phyloP scores from a whole-genome alignment of 2,113 vertebrate genomes.

The Nibea albiflora region DNA sequence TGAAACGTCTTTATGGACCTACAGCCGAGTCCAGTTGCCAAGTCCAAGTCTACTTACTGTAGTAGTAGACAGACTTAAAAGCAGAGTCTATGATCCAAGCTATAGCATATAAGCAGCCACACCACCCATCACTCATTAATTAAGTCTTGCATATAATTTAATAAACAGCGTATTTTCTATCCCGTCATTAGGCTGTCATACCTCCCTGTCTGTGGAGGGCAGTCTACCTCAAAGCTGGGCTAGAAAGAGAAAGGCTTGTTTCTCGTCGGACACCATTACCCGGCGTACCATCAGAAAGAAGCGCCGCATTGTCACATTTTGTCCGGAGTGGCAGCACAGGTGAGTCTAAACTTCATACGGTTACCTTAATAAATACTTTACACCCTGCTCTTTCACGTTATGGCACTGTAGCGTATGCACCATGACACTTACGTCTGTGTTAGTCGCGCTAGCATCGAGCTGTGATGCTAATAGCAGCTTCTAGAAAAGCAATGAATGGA shows the following conservation, averaged over 20 bases:
- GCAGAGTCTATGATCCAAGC: background rate
- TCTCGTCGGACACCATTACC: slow-evolving; percentile 72
- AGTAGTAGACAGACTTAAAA: background rate
- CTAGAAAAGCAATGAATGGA: slow-evolving; percentile 38
- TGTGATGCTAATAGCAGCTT: fast-evolving
- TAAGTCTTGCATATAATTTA: too few relatives aligned
- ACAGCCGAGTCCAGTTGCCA: too few relatives aligned
- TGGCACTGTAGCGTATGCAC: fast-evolving
- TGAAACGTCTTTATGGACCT: too few relatives aligned
- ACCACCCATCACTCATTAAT: background rate
- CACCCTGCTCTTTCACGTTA: fast-evolving
- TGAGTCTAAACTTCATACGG: slow-evolving; percentile 41
- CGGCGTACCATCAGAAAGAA: slow-evolving; percentile 64
- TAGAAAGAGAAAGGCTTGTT: slow-evolving; percentile 24
- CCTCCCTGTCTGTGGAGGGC: slow-evolving; percentile 12
- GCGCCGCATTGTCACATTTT: slow-evolving; percentile 74
- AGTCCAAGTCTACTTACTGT: background rate
- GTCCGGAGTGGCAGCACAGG: slow-evolving; percentile 74
- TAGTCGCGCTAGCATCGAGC: fast-evolving
- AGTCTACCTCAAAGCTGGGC: background rate
- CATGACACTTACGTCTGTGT: fast-evolving
- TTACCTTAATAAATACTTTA: background rate
- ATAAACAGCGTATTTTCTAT: background rate
- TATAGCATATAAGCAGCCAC: too few relatives aligned
- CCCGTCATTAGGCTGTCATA: too few relatives aligned